These are phyloP conservation scores for Grus americana DNA, from an alignment of 2,113 vertebrate genomes.

Conservation along the genomic window DNA sequence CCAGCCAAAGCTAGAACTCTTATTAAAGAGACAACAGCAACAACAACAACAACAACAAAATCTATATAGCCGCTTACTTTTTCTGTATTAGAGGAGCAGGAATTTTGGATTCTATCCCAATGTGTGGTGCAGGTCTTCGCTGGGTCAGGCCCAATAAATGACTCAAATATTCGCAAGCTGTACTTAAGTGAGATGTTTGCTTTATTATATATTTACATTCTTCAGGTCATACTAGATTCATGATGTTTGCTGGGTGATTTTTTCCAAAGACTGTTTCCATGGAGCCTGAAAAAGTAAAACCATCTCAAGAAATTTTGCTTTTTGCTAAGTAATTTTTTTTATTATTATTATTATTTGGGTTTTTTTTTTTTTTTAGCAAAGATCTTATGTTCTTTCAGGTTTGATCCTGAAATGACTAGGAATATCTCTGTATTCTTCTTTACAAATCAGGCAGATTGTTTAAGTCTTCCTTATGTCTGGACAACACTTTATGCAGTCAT, in stretches of 20 bases:
- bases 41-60: neutral
- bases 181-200: neutral
- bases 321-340: neutral
- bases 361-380: neutral
- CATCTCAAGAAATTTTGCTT: neutral
- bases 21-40: neutral
- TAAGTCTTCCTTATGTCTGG: neutral
- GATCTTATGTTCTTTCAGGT: neutral
- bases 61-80: neutral
- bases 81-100: neutral
- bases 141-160: neutral
- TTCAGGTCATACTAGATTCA: neutral
- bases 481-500: neutral
- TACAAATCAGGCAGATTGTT: neutral
- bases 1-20: neutral
- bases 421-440: neutral
- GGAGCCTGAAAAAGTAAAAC: neutral
- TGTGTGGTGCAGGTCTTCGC: neutral
- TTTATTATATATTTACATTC: neutral
- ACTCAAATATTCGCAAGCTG: neutral
- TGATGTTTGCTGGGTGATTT: neutral
- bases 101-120: neutral
- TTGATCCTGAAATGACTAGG: neutral
- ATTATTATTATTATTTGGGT: too few relatives aligned
- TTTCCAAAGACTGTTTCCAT: neutral